phyloP scores from a whole-genome alignment of 2,113 vertebrate genomes.

The Rhodinocichla rosea region DNA sequence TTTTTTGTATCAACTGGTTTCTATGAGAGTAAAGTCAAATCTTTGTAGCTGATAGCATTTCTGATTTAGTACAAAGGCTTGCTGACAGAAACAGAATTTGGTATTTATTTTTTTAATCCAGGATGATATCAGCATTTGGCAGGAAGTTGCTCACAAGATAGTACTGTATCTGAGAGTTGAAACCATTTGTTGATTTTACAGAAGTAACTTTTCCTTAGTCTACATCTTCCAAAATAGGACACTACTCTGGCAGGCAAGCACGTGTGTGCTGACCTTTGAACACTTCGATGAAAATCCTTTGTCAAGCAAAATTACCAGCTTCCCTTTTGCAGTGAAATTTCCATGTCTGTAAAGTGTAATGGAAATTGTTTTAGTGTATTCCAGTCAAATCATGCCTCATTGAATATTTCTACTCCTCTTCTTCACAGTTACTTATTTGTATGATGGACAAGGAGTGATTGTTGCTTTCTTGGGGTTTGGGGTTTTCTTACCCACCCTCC shows the following conservation, averaged over 20 bases:
- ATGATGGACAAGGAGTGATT: not conserved
- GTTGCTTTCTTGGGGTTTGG: not conserved
- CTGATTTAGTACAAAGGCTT: slow-evolving; percentile 28
- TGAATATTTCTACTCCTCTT: not conserved
- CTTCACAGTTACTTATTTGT: accelerated
- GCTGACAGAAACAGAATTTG: slow-evolving; percentile 54
- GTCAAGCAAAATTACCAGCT: slow-evolving; percentile 31
- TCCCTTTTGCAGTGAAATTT: slow-evolving; percentile 44
- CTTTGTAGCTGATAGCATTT: slow-evolving; percentile 31
- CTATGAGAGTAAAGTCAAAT: not conserved
- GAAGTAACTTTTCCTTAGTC: slow-evolving; percentile 57
- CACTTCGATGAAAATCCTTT: not conserved
- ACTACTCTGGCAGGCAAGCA: not conserved
- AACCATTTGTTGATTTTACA: slow-evolving; percentile 55
- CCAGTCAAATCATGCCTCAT: not conserved
- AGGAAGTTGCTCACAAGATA: not conserved
- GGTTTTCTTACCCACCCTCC: not conserved
- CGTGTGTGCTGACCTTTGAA: slow-evolving; percentile 23
- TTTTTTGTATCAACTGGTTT: not conserved
- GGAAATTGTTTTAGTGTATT: not conserved
- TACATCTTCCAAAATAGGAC: slow-evolving; percentile 54
- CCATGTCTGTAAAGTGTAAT: not conserved
- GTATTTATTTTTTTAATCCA: slow-evolving; percentile 67
- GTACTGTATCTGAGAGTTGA: not conserved
- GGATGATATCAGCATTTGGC: slow-evolving; percentile 61